These are phyloP conservation scores for Actinia tenebrosa DNA, from an alignment of 64 coral and sea anemone species.

Conservation along the genomic window DNA sequence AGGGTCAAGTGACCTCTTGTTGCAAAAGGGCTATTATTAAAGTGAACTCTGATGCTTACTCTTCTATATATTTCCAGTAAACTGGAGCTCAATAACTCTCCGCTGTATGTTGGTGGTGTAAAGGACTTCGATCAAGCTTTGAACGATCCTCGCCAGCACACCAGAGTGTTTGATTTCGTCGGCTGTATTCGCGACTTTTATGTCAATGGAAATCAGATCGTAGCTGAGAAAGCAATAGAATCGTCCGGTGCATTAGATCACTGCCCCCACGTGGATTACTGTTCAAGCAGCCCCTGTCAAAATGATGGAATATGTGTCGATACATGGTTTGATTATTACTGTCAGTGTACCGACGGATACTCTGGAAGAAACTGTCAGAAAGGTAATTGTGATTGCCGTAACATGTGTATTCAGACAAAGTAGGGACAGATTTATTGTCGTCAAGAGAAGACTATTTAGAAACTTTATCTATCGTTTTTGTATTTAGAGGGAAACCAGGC, in stretches of 20 bases:
- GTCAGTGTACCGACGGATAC: slow-evolving; percentile 63
- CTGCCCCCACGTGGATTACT: slow-evolving; percentile 56
- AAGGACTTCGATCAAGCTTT: slow-evolving; percentile 56
- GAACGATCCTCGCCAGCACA: slow-evolving; percentile 46
- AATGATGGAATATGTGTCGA: slow-evolving; percentile 78
- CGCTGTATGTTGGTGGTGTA: slow-evolving; percentile 81
- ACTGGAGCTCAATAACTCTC: slow-evolving; percentile 51
- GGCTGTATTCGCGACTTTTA: slow-evolving; percentile 88
- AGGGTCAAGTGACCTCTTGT: background rate
- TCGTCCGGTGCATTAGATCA: slow-evolving; percentile 42
- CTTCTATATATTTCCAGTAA: slow-evolving; percentile 10
- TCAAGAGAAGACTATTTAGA: background rate
- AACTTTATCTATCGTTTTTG: background rate
- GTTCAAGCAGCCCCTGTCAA: slow-evolving; percentile 35
- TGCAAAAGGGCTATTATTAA: background rate
- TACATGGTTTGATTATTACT: slow-evolving; percentile 80
- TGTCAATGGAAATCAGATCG: slow-evolving; percentile 56
- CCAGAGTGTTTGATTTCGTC: slow-evolving; percentile 77
- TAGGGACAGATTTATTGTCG: background rate
- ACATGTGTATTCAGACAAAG: background rate
- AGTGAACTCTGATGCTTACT: background rate
- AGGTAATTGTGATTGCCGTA: slow-evolving; percentile 19
- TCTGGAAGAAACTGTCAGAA: slow-evolving; percentile 75
- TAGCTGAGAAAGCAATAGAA: slow-evolving; percentile 14
- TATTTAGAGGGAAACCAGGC: slow-evolving; percentile 4